These are phyloP conservation scores for Scolopax mira DNA, from an alignment of 2,113 vertebrate genomes.

Conservation along the genomic window DNA sequence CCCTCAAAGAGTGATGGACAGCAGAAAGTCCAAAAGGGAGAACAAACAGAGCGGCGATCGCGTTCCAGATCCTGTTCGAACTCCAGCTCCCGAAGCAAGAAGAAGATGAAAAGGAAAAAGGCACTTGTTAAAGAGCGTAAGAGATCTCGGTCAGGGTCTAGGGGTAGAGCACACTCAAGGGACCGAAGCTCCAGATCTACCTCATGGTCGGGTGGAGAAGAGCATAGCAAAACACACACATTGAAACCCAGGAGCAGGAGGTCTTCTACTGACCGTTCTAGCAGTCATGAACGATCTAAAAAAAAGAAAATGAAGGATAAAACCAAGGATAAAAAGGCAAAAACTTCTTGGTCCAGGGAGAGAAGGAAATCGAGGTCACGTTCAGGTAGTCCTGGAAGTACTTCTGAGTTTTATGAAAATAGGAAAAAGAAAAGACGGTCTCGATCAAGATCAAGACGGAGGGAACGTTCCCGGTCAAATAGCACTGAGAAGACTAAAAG, in stretches of 20 bases:
- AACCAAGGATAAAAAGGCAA: conserved; percentile 65
- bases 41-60: conserved; percentile 40
- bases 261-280: conserved; percentile 73
- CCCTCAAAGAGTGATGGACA: conserved; percentile 23
- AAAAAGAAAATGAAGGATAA: conserved; percentile 68
- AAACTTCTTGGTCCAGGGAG: conserved; percentile 71
- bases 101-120: conserved; percentile 71
- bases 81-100: conserved; percentile 67
- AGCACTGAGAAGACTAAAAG: conserved; percentile 78
- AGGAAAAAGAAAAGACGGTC: conserved; percentile 72
- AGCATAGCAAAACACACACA: conserved; percentile 29
- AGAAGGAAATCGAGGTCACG: conserved; percentile 69
- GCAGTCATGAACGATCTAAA: conserved; percentile 73
- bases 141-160: conserved; percentile 48
- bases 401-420: conserved; percentile 67
- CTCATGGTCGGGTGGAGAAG: conserved; percentile 64
- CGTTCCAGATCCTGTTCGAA: conserved; percentile 70
- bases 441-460: conserved; percentile 52
- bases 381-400: conserved; percentile 75
- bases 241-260: conserved; percentile 59
- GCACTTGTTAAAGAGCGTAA: conserved; percentile 30
- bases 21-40: conserved; percentile 8
- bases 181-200: conserved; percentile 67
- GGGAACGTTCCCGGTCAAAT: conserved; percentile 73
- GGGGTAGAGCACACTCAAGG: conserved; percentile 56